Conservation (phyloP, 2,797 vertebrate species). For the Sphenopsis melanotis region DNA sequence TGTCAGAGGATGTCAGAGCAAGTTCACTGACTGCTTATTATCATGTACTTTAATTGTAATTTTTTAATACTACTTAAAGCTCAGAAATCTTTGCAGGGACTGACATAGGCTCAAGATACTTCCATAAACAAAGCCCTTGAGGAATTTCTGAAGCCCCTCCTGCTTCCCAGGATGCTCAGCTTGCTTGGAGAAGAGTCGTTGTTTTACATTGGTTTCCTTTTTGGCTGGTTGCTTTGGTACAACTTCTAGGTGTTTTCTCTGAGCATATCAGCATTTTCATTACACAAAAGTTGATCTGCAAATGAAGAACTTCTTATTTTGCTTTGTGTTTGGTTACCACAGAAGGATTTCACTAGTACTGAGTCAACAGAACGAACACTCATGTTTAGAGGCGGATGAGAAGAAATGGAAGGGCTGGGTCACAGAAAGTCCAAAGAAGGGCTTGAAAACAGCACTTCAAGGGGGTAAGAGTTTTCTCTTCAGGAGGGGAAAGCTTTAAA, state of each 20-base stretch:
- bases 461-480: neutral
- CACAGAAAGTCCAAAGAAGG: neutral
- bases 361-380: neutral
- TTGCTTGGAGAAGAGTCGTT: neutral
- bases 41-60: neutral
- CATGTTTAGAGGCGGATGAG: neutral
- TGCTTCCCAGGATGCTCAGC: neutral
- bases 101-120: neutral
- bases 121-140: neutral
- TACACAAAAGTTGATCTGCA: neutral
- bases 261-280: neutral
- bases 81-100: neutral
- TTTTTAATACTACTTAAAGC: neutral
- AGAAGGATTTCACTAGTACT: neutral
- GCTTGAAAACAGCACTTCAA: neutral
- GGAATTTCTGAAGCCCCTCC: neutral
- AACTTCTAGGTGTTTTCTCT: neutral
- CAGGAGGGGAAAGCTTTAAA: neutral
- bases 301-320: neutral
- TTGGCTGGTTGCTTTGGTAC: neutral
- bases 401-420: neutral
- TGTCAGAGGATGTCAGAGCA: neutral
- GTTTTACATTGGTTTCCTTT: neutral
- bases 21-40: neutral
- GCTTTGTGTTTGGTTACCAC: neutral